Evolutionary conservation across 2,797 vertebrate species (phyloP), one percentile per base, ranked within the genome.

Genomic region (Heterohyrax brucei): DNA sequence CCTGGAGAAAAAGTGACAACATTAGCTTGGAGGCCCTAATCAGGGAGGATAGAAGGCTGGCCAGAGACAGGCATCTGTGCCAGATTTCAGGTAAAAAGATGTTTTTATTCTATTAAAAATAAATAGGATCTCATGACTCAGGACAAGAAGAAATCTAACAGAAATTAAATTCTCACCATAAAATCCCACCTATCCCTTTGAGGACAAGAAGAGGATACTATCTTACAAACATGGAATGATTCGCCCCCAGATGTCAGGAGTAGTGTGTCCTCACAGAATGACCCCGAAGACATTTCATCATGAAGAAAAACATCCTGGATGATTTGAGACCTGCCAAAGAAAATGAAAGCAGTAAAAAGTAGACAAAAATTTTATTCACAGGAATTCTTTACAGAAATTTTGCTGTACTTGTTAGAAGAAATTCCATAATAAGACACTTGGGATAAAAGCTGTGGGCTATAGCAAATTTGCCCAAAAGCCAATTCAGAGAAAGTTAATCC

Each of bases 401-500:
- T 18, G 16, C n/a, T 39, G 16, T 1, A 21, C 56, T 89, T 83
- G 46, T 62, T 89, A 28, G 30, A 88, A 87, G 72, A 87, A 77
- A 80, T 61, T 81, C 26, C 30, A 70, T 93, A 93, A 90, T 87
- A 85, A 90, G 68, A 18, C 53, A 82, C 56, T 81, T 5, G 26
- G 46, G 85, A 92, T 75, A 50, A 68, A 92, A 78, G 24, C 48
- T 48, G 16, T 88, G 48, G 28, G 30, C 72, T 87, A 28, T 39
- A 97, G 81, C 13, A 48, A 77, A 95, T 81, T 87, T 94, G 61
- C 53, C 62, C 62, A 21, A 95, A 95, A 79, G 62, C 83, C 16
- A 6, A 56, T 59, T 92, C 26, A 22, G 56, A 96, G 39, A 92
- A 92, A 75, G 76, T 50, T 81, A 84, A 70, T 94, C 95, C 78